phyloP scores from a whole-genome alignment of 2,113 vertebrate genomes.

The Lonchura striata region DNA sequence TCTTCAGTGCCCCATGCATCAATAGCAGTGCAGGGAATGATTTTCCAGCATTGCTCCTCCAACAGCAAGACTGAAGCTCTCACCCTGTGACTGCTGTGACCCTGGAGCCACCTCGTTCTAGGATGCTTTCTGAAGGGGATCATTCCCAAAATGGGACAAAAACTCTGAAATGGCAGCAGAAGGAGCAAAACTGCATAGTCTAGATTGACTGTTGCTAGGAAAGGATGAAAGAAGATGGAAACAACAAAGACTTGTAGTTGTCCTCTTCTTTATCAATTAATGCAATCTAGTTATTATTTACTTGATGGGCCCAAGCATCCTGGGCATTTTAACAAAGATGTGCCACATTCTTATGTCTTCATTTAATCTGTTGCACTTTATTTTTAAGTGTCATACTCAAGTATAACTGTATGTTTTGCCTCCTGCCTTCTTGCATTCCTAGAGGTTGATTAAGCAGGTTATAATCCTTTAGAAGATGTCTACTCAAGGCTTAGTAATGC shows the following conservation, averaged over 20 bases:
- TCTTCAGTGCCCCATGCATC: accelerated
- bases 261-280: not conserved
- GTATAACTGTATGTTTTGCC: not conserved
- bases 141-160: not conserved
- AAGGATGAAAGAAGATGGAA: not conserved
- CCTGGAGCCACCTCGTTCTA: accelerated
- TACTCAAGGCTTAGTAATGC: not conserved
- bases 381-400: not conserved
- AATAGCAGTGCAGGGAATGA: not conserved
- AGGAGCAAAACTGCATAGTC: not conserved
- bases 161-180: not conserved
- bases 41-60: not conserved
- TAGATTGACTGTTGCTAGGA: not conserved
- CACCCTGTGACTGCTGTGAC: not conserved
- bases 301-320: not conserved
- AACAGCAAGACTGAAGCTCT: not conserved
- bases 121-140: not conserved
- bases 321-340: not conserved
- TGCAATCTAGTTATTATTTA: not conserved
- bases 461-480: not conserved
- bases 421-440: not conserved
- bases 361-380: not conserved
- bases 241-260: not conserved
- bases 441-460: not conserved
- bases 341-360: not conserved